Percentiles rank a stretch among this genome's conserved stretches.
Conservation (phyloP, 2,888 invertebrate genomes). For the Drosophila quasianomalipes region DNA sequence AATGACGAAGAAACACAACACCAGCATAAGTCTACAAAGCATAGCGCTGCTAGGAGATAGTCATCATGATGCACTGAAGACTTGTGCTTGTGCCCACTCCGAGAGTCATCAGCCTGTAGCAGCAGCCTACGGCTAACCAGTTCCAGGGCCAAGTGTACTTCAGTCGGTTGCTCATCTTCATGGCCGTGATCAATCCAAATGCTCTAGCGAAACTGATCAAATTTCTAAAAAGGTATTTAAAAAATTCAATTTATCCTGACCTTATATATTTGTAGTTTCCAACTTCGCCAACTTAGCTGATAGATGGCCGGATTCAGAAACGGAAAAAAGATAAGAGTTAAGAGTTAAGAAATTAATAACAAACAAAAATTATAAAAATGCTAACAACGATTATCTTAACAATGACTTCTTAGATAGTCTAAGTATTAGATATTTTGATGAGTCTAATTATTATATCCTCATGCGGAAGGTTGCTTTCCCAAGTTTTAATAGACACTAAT, state of each 20-base stretch:
- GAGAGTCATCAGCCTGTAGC: constrained; percentile 55
- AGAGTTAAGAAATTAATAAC: not conserved
- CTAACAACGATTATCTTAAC: not conserved
- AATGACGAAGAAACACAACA: constrained; percentile 28
- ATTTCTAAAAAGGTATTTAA: not conserved
- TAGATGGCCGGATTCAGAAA: no score
- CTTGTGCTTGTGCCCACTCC: constrained; percentile 31
- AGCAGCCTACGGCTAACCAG: constrained; percentile 22
- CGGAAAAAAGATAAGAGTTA: not conserved
- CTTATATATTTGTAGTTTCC: not conserved
- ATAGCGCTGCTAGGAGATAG: constrained; percentile 10
- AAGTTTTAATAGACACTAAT: not conserved
- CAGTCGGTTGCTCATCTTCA: constrained; percentile 30
- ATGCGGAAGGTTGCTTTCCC: not conserved
- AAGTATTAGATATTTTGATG: not conserved
- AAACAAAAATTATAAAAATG: not conserved
- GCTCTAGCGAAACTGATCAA: constrained; percentile 21
- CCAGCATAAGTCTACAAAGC: constrained; percentile 10
- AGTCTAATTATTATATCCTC: not conserved
- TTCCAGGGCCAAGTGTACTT: constrained; percentile 42
- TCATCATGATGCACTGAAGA: not conserved
- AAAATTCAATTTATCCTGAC: not conserved
- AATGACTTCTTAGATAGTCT: not conserved
- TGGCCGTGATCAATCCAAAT: constrained; percentile 35
- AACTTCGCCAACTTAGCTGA: not conserved